Evolutionary conservation across 2,888 invertebrate species (phyloP).

Genomic region (Achlya flavicornis): DNA sequence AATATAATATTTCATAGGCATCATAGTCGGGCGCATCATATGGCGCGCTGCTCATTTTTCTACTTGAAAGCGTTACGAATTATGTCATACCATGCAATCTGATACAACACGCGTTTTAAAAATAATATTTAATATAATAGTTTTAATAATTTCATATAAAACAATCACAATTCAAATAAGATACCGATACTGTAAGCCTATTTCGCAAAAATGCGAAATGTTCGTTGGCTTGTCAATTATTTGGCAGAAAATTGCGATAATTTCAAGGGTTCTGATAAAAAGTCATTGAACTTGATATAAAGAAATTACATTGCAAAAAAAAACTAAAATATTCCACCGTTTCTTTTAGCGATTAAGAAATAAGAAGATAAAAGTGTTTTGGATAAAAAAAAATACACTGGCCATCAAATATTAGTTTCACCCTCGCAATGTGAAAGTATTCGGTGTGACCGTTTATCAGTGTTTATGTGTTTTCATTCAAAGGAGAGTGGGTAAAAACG

Average conservation of each 20-base stretch:
- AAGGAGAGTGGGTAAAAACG: too few species aligned
- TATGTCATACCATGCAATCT: neutral
- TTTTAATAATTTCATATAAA: neutral
- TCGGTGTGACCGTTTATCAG: too few species aligned
- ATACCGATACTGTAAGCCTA: neutral
- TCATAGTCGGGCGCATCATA: constrained; percentile 28
- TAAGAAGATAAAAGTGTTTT: too few species aligned
- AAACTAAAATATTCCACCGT: neutral
- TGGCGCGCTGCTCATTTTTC: neutral
- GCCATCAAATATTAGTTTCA: too few species aligned
- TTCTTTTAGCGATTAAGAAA: neutral
- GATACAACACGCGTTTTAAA: neutral
- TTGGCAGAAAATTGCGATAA: constrained; percentile 62
- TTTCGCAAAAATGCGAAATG: constrained; percentile 5
- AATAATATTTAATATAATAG: neutral
- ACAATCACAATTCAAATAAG: neutral
- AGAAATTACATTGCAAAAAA: constrained; percentile 38
- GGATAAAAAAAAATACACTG: too few species aligned
- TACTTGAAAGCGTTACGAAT: neutral
- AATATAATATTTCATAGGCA: constrained; percentile 43
- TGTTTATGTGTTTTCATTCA: too few species aligned
- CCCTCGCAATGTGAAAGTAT: too few species aligned
- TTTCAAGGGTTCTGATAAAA: constrained; percentile 76
- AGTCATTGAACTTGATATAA: constrained; percentile 76
- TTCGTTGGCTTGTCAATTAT: constrained; percentile 41